These are phyloP conservation scores for Trichogramma dendrolimi DNA, from an alignment of 2,888 invertebrate genomes.

Conservation along the genomic window DNA sequence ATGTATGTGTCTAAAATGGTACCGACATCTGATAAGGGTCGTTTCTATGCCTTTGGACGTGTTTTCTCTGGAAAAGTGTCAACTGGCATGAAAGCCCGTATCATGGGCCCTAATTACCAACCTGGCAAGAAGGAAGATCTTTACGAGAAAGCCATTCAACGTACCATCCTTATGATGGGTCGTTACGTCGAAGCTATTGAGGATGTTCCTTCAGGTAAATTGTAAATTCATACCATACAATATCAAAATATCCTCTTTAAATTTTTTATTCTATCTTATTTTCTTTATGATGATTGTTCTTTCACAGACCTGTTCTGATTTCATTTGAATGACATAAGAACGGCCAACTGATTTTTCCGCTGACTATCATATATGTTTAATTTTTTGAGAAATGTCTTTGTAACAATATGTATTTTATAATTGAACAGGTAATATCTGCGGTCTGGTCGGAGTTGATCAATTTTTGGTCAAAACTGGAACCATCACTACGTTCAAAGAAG, in stretches of 20 bases:
- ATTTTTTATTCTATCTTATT: constrained; percentile 3
- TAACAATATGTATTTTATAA: constrained; percentile 1
- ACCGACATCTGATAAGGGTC: constrained; percentile 98
- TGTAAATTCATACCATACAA: neutral
- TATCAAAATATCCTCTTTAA: neutral
- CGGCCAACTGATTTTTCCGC: constrained; percentile 26
- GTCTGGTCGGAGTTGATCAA: constrained; percentile 99
- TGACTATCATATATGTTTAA: neutral
- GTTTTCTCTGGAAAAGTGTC: constrained; percentile 92
- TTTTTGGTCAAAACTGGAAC: constrained; percentile 99
- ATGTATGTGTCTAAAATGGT: constrained; percentile 99
- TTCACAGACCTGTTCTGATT: constrained; percentile 46
- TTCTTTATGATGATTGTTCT: constrained; percentile 38
- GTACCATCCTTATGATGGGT: constrained; percentile 99
- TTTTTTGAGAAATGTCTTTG: constrained; percentile 7
- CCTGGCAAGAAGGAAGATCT: constrained; percentile 99
- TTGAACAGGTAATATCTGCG: constrained; percentile 87
- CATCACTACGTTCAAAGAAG: constrained; percentile 97
- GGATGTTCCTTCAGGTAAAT: constrained; percentile 89
- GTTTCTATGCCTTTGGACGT: constrained; percentile 99
- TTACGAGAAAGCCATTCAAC: constrained; percentile 98
- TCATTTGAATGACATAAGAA: constrained; percentile 13
- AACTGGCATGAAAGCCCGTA: constrained; percentile 90
- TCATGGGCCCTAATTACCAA: constrained; percentile 97
- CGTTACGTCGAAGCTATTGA: constrained; percentile 99